Percentiles rank a stretch among this genome's conserved stretches.
Conservation (phyloP, 2,888 invertebrate species). For the Sepioteuthis lessoniana region DNA sequence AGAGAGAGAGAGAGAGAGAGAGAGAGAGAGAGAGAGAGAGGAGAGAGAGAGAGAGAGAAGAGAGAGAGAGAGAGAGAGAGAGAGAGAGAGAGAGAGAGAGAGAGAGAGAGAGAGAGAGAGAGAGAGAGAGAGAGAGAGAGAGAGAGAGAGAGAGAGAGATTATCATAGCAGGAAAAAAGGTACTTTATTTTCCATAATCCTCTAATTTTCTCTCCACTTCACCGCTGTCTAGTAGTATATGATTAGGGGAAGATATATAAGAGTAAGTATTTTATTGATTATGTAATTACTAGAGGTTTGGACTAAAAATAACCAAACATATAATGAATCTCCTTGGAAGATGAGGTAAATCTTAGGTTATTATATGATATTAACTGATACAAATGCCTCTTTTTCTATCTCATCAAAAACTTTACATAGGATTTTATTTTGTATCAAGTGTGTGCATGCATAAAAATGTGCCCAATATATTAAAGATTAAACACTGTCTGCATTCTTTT, state of each 20-base stretch:
- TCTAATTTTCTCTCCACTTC: not conserved
- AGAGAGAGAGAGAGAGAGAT: not conserved
- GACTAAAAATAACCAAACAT: constrained; percentile 20
- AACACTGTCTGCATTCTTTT: too few species aligned
- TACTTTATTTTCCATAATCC: not conserved
- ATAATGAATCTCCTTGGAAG: not conserved
- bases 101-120: not conserved
- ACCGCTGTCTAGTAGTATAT: not conserved
- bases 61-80: not conserved
- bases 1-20: not conserved
- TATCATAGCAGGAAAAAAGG: not conserved
- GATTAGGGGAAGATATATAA: not conserved
- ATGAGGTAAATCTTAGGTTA: not conserved
- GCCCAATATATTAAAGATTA: too few species aligned
- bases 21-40: not conserved
- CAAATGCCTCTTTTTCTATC: not conserved
- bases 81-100: not conserved
- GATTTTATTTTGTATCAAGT: too few species aligned
- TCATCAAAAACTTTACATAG: too few species aligned
- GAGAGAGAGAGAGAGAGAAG: not conserved
- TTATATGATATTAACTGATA: not conserved
- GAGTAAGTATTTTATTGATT: not conserved
- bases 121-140: not conserved
- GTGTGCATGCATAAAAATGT: too few species aligned
- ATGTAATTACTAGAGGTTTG: not conserved